A percentile compares a stretch with the other conserved stretches of the same genome.
Evolutionary conservation across 2,888 invertebrate genomes (phyloP).

Genomic region (Mythimna impura): DNA sequence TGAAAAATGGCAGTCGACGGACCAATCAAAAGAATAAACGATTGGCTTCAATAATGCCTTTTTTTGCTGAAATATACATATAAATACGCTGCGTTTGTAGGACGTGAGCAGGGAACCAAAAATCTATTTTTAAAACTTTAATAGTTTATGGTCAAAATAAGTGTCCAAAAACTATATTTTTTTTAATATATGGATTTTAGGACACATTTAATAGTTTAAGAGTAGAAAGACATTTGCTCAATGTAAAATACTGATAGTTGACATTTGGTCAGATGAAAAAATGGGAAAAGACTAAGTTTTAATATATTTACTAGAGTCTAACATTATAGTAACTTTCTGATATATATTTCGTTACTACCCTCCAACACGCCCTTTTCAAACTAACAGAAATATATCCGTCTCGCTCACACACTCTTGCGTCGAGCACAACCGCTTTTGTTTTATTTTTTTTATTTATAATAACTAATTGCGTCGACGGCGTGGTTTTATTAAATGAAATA

Average conservation of each 20-base stretch:
- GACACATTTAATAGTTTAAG: not conserved
- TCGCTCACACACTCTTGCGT: constrained; percentile 67
- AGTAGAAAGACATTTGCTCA: not conserved
- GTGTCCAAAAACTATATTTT: not conserved
- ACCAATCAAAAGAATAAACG: constrained; percentile 45
- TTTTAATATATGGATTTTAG: not conserved
- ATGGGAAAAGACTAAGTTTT: constrained; percentile 15
- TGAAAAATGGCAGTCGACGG: constrained; percentile 39
- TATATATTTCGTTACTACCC: constrained; percentile 36
- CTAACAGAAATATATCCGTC: constrained; percentile 58
- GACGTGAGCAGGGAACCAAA: constrained; percentile 38
- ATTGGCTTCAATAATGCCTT: constrained; percentile 41
- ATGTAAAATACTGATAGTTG: constrained; percentile 18
- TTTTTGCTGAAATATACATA: constrained; percentile 50
- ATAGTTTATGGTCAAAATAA: not conserved
- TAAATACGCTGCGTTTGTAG: constrained; percentile 21
- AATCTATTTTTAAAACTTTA: not conserved
- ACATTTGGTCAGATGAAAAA: constrained; percentile 17
- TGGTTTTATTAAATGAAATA: constrained; percentile 1
- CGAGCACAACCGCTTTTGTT: constrained; percentile 81
- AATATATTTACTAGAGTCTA: constrained; percentile 48
- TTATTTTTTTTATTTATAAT: constrained; percentile 70
- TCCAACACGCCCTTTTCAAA: constrained; percentile 51
- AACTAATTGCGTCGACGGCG: constrained; percentile 65
- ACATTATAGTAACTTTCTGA: constrained; percentile 35